Conservation (phyloP, 2,888 invertebrate species). For the Archips crataeganus region DNA sequence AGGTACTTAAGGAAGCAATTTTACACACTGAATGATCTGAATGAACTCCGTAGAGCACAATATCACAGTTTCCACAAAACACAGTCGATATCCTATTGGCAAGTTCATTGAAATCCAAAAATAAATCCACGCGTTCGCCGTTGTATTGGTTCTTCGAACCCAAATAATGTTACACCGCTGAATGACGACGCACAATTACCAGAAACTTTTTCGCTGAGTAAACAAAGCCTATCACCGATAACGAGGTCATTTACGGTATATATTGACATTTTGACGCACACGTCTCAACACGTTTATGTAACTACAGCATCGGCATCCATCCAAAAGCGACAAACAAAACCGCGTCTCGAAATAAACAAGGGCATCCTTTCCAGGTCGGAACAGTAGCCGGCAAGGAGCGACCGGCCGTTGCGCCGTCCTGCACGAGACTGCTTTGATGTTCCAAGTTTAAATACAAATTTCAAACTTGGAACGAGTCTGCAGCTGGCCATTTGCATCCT, state of each 20-base stretch:
- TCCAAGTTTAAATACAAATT: conserved; percentile 49
- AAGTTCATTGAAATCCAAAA: conserved; percentile 41
- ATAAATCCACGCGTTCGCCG: conserved; percentile 46
- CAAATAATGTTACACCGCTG: conserved; percentile 46
- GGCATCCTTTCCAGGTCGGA: conserved; percentile 65
- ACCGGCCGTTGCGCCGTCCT: conserved; percentile 61
- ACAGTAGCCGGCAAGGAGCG: conserved; percentile 57
- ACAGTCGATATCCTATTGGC: conserved; percentile 23
- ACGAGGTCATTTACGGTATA: conserved; percentile 54
- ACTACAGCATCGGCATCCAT: conserved; percentile 61
- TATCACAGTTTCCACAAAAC: background rate
- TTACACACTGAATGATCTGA: background rate
- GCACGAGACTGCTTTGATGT: conserved; percentile 63
- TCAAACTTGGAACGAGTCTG: conserved; percentile 46
- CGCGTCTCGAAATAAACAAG: conserved; percentile 70
- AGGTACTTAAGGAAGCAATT: background rate
- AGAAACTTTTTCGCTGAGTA: conserved; percentile 59
- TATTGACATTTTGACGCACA: conserved; percentile 38
- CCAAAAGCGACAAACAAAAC: conserved; percentile 70
- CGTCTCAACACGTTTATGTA: conserved; percentile 62
- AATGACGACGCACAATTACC: conserved; percentile 55
- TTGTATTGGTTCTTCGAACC: conserved; percentile 48
- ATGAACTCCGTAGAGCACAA: background rate
- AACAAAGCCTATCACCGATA: conserved; percentile 58
- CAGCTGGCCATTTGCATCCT: conserved; percentile 3